phyloP scores from a whole-genome alignment of 1,140 invertebrate genomes.

The Tigriopus japonicus region DNA sequence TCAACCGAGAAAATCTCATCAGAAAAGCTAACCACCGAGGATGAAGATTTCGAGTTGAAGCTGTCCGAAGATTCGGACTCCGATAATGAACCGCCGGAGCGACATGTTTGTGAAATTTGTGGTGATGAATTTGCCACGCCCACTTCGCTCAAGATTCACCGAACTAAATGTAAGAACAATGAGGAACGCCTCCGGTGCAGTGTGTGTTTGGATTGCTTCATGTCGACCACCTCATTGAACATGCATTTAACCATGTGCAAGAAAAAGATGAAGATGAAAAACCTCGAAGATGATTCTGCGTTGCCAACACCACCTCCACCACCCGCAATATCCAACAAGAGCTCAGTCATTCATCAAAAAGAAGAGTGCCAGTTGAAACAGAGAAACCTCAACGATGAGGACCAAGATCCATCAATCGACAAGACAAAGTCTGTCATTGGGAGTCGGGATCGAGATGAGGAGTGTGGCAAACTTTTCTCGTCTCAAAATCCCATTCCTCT shows the following conservation, averaged over 20 bases:
- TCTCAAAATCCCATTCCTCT: no score
- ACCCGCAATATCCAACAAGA: no score
- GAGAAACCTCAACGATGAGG: neutral
- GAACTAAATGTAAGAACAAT: neutral
- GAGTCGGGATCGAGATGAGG: no score
- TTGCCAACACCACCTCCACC: neutral
- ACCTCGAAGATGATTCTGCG: neutral
- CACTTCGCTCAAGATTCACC: conserved; percentile 8
- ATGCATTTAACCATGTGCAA: conserved; percentile 1
- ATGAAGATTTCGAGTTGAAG: no score
- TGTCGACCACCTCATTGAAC: neutral
- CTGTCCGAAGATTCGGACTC: no score
- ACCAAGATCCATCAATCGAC: no score
- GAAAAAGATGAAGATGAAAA: conserved; percentile 9
- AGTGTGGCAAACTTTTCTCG: no score
- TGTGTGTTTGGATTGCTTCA: neutral
- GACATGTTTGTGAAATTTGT: neutral
- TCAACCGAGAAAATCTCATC: no score
- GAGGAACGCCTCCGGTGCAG: neutral
- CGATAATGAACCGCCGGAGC: no score
- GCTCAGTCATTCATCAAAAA: neutral
- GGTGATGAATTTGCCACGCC: conserved; percentile 2
- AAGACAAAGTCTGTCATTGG: no score
- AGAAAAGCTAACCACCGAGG: no score
- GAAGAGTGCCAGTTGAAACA: neutral